Percentiles rank a stretch among this genome's conserved stretches.
phyloP scores from a whole-genome alignment of 2,113 vertebrate species.

The Xerus inauris region DNA sequence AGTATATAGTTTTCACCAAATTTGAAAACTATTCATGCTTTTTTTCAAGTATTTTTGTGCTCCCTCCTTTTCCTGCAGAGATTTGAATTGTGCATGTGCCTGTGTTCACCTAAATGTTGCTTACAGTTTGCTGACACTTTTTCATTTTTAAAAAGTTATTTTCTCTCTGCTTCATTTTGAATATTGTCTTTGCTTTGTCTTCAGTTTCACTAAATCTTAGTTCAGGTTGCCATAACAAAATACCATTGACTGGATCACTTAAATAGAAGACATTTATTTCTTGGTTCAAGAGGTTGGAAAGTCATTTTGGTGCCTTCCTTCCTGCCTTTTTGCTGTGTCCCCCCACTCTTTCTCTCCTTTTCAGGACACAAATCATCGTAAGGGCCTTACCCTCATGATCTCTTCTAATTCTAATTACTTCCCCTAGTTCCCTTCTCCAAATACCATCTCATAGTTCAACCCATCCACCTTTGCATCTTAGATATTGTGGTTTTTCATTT shows the following conservation, averaged over 20 bases:
- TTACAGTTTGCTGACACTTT: background rate
- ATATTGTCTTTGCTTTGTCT: conserved; percentile 14
- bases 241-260: background rate
- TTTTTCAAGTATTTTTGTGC: background rate
- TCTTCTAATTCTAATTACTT: background rate
- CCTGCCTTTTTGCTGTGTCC: background rate
- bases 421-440: background rate
- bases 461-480: conserved; percentile 9
- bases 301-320: background rate
- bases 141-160: background rate
- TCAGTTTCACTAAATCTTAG: background rate
- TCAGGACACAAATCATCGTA: background rate
- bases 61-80: background rate
- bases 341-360: background rate
- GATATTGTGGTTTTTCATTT: conserved; percentile 11
- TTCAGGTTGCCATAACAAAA: background rate
- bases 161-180: background rate
- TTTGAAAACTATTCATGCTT: background rate
- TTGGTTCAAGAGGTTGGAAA: background rate
- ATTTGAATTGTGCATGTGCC: background rate
- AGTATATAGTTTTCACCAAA: background rate
- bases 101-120: background rate
- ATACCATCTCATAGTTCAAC: background rate
- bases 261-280: background rate
- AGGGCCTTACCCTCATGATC: background rate